phyloP scores from a whole-genome alignment of 2,113 vertebrate genomes.

The Pluvianellus socialis region DNA sequence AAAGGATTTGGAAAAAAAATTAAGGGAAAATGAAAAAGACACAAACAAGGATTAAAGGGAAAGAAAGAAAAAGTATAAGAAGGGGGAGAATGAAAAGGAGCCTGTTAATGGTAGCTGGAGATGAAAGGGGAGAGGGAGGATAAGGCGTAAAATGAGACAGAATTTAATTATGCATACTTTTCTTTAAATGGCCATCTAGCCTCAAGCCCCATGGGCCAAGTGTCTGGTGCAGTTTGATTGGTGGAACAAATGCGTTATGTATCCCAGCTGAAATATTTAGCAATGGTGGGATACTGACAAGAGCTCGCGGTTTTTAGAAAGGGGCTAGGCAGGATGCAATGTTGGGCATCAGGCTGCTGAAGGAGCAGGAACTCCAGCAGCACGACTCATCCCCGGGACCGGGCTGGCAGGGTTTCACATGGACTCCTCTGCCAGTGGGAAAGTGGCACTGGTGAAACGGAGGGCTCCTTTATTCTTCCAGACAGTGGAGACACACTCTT shows the following conservation, averaged over 20 bases:
- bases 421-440: neutral
- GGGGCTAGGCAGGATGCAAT: neutral
- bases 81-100: constrained; percentile 25
- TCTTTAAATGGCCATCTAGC: constrained; percentile 46
- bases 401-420: neutral
- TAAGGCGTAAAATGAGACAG: constrained; percentile 34
- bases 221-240: neutral
- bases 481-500: neutral
- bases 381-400: neutral
- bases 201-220: neutral
- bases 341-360: neutral
- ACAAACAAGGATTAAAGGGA: constrained; percentile 54
- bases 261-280: neutral
- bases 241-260: neutral
- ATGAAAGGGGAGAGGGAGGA: neutral
- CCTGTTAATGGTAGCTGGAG: neutral
- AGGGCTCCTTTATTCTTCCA: neutral
- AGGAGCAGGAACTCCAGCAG: neutral
- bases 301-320: neutral
- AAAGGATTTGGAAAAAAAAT: constrained; percentile 47
- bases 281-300: neutral
- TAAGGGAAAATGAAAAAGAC: constrained; percentile 52
- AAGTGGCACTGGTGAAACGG: neutral
- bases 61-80: constrained; percentile 50
- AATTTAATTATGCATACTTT: constrained; percentile 53